Conservation (phyloP, 2,888 invertebrate species). For the Isotomurus palustris region DNA sequence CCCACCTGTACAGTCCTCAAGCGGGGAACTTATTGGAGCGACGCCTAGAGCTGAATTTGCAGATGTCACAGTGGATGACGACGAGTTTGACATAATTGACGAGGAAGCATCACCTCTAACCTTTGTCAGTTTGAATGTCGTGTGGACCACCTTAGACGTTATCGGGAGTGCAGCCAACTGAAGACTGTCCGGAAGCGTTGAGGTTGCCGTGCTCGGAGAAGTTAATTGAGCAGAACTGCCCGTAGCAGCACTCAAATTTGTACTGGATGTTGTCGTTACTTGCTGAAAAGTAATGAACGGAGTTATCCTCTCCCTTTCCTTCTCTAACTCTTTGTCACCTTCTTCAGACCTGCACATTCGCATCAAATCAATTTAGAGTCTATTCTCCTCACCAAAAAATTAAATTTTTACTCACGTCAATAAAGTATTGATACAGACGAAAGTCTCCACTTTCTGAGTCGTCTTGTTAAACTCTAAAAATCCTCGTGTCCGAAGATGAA, state of each 20-base stretch:
- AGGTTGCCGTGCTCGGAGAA: not conserved
- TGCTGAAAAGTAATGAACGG: slow-evolving; percentile 47
- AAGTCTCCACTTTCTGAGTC: slow-evolving; percentile 71
- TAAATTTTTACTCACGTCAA: slow-evolving; percentile 57
- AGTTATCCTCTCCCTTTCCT: slow-evolving; percentile 45
- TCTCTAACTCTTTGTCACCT: slow-evolving; percentile 46
- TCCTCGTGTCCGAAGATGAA: slow-evolving; percentile 77
- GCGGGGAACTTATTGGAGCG: too few relatives aligned
- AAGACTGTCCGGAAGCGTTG: slow-evolving; percentile 1
- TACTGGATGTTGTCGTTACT: slow-evolving; percentile 45
- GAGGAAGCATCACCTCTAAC: too few relatives aligned
- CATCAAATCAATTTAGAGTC: too few relatives aligned
- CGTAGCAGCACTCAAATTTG: slow-evolving; percentile 38
- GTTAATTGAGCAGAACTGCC: slow-evolving; percentile 17
- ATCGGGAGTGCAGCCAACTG: slow-evolving; percentile 7
- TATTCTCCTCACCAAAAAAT: too few relatives aligned
- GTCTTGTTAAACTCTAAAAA: slow-evolving; percentile 74
- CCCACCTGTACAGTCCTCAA: too few relatives aligned
- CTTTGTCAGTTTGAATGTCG: too few relatives aligned
- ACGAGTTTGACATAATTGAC: too few relatives aligned
- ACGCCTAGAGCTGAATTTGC: too few relatives aligned
- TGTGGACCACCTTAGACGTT: too few relatives aligned
- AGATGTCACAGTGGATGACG: too few relatives aligned
- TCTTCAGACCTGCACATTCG: slow-evolving; percentile 39
- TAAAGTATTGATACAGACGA: slow-evolving; percentile 79